Conservation (phyloP, 2,888 invertebrate species). For the Hyposoter didymator region DNA sequence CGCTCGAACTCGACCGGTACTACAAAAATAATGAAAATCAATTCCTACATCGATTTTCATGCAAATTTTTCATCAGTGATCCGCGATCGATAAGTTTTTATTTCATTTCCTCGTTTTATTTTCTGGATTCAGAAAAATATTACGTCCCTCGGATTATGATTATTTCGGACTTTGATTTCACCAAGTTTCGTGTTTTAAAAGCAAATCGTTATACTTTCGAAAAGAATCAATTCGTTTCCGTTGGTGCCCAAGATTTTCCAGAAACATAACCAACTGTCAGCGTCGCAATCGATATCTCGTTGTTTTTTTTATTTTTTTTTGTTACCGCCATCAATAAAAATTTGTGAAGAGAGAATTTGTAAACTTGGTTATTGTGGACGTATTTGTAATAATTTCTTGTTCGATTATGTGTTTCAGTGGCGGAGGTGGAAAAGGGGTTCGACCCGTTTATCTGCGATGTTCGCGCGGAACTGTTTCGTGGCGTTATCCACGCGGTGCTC, state of each 20-base stretch:
- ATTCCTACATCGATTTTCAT: neutral
- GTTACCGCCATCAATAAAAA: neutral
- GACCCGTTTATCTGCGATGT: constrained; percentile 91
- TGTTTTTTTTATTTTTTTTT: neutral
- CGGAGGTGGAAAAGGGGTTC: constrained; percentile 87
- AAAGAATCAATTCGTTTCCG: neutral
- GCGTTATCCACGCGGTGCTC: constrained; percentile 91
- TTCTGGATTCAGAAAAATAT: neutral
- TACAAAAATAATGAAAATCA: neutral
- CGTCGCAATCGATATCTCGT: neutral
- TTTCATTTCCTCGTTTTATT: neutral
- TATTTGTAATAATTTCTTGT: neutral
- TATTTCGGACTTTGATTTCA: neutral
- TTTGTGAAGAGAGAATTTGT: neutral
- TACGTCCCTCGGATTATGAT: neutral
- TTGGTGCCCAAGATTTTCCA: neutral
- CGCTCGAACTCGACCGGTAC: neutral
- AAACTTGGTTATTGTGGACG: neutral
- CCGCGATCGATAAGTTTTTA: neutral
- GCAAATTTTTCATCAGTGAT: neutral
- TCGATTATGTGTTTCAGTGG: constrained; percentile 85
- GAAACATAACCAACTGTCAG: neutral
- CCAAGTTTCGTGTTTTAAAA: too few relatives aligned
- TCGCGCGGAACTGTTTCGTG: constrained; percentile 90
- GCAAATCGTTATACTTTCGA: too few relatives aligned